These are phyloP conservation scores for Pantala flavescens DNA, from an alignment of 1,140 invertebrate genomes.

Conservation along the genomic window DNA sequence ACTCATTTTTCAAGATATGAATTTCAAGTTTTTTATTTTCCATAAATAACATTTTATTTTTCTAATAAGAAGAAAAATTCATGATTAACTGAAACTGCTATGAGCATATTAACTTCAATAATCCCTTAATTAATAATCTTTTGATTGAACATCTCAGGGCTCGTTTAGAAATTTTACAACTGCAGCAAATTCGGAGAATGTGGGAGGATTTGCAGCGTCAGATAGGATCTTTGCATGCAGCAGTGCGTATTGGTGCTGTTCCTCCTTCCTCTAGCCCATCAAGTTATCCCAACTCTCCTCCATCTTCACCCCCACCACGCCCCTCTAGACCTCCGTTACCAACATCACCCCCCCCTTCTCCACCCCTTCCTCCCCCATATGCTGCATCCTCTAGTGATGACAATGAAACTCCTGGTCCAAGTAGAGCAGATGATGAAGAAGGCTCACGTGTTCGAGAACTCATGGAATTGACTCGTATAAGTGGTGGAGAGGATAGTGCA, in stretches of 20 bases:
- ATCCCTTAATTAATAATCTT: too few species aligned
- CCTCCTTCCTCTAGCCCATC: conserved; percentile 20
- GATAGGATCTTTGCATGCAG: conserved; percentile 41
- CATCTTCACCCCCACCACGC: conserved; percentile 1
- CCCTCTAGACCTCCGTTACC: not conserved
- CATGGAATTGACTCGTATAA: conserved; percentile 9
- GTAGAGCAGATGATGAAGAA: not conserved
- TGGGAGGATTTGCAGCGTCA: conserved; percentile 50
- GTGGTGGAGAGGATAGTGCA: conserved; percentile 12
- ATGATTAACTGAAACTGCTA: too few species aligned
- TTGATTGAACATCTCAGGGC: conserved; percentile 20
- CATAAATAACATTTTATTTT: too few species aligned
- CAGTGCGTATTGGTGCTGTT: conserved; percentile 30
- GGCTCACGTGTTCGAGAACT: not conserved
- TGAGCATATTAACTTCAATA: too few species aligned
- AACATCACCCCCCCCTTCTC: not conserved
- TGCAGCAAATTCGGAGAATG: conserved; percentile 49
- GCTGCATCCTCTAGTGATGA: not conserved
- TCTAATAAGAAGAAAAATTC: too few species aligned
- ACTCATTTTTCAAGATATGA: too few species aligned
- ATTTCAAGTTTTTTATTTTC: too few species aligned
- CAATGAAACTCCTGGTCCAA: not conserved
- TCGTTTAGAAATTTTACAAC: conserved; percentile 32
- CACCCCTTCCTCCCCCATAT: not conserved
- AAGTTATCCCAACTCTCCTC: conserved; percentile 8